Conservation (phyloP, 1,140 invertebrate genomes). For the Panagrolaimus sp. region DNA sequence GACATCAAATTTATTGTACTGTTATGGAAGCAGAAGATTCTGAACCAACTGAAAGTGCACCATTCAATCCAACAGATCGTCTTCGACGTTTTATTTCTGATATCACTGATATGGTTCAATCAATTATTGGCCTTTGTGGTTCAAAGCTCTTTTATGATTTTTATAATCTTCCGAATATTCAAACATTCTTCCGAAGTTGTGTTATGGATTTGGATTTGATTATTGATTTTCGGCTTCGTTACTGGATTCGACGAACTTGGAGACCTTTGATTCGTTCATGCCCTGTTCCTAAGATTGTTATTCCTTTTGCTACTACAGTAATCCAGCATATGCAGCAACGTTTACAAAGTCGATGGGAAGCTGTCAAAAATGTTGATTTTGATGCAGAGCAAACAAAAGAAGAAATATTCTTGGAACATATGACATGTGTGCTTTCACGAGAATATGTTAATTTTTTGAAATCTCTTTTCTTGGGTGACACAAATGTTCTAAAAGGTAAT, state of each 20-base stretch:
- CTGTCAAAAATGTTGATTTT: constrained; percentile 32
- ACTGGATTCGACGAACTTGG: constrained; percentile 48
- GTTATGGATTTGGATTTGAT: constrained; percentile 33
- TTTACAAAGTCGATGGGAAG: constrained; percentile 37
- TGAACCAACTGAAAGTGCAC: neutral
- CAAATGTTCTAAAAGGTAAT: neutral
- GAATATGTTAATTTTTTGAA: constrained; percentile 35
- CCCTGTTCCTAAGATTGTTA: constrained; percentile 26
- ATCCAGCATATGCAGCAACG: constrained; percentile 34
- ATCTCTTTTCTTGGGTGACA: constrained; percentile 32
- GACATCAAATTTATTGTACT: constrained; percentile 45
- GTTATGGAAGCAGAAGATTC: constrained; percentile 14
- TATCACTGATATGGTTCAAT: constrained; percentile 43
- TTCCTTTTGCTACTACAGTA: constrained; percentile 24
- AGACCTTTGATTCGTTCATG: constrained; percentile 38
- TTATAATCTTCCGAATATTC: constrained; percentile 27
- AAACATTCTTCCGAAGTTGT: constrained; percentile 24
- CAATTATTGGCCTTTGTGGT: constrained; percentile 43
- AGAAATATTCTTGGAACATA: constrained; percentile 49
- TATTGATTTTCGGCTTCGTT: constrained; percentile 48
- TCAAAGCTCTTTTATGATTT: constrained; percentile 35
- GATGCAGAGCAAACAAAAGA: constrained; percentile 48
- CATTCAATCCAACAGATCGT: constrained; percentile 17
- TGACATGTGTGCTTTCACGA: constrained; percentile 42
- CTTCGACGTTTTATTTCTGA: constrained; percentile 37